Evolutionary conservation across 2,113 vertebrate genomes (phyloP).

Genomic region (Eurypyga helias): DNA sequence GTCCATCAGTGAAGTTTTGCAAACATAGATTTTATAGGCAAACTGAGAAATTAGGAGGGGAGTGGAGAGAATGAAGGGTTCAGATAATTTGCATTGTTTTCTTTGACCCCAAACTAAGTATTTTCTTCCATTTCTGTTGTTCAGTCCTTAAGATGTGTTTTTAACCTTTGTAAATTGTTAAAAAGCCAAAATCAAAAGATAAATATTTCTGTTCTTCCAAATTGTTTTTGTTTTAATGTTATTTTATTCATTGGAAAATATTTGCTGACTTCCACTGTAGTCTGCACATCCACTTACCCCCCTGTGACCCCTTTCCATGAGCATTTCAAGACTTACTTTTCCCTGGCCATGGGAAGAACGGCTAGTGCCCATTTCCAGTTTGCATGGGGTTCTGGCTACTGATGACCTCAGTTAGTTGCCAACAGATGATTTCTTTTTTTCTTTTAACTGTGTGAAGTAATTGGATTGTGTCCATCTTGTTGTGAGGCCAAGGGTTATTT

Average conservation of each 20-base stretch:
- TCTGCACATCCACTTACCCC: not conserved
- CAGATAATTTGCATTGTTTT: not conserved
- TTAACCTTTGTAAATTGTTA: not conserved
- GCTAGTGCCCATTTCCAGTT: not conserved
- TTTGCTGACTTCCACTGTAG: not conserved
- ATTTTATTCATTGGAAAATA: not conserved
- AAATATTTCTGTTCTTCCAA: not conserved
- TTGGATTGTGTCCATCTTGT: not conserved
- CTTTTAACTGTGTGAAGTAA: not conserved
- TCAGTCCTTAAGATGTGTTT: not conserved
- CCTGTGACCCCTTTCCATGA: not conserved
- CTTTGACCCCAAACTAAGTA: not conserved
- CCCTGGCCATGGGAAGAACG: not conserved
- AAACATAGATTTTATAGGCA: not conserved
- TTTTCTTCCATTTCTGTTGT: not conserved
- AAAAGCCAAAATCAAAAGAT: not conserved
- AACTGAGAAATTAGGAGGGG: not conserved
- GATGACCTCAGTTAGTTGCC: not conserved
- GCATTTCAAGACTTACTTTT: not conserved
- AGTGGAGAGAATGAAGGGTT: not conserved
- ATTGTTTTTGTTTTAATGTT: not conserved
- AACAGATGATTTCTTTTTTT: not conserved
- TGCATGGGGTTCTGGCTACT: not conserved
- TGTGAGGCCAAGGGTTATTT: not conserved
- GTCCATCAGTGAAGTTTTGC: not conserved